phyloP scores from a whole-genome alignment of 2,888 invertebrate genomes.

The Chaetoderma sp. region DNA sequence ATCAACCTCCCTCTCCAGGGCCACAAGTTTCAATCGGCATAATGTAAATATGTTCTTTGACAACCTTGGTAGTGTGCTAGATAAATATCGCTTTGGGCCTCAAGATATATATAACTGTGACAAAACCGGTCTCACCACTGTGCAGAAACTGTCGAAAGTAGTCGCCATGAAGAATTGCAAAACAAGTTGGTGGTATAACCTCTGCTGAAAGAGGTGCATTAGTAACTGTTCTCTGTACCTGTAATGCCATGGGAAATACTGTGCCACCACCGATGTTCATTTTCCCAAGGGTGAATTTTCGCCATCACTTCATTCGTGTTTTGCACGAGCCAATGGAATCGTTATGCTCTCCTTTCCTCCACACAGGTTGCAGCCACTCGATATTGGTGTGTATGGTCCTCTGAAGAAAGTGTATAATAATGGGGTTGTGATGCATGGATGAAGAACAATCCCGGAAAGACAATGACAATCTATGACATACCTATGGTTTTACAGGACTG shows the following conservation, averaged over 20 bases:
- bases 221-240: conserved; percentile 2
- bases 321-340: too few relatives aligned
- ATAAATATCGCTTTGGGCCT: conserved; percentile 18
- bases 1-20: not conserved
- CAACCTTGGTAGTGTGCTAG: conserved; percentile 20
- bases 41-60: not conserved
- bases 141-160: conserved; percentile 28
- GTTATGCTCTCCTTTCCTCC: too few relatives aligned
- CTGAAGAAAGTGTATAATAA: too few relatives aligned
- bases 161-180: conserved; percentile 17
- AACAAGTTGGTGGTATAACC: conserved; percentile 32
- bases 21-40: not conserved
- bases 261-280: conserved; percentile 32
- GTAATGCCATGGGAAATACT: conserved; percentile 17
- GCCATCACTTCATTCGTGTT: not conserved
- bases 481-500: too few relatives aligned
- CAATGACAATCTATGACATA: too few relatives aligned
- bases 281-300: conserved; percentile 23
- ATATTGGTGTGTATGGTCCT: too few relatives aligned
- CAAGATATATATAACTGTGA: conserved; percentile 32
- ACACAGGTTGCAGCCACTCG: too few relatives aligned
- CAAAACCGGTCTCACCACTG: conserved; percentile 36
- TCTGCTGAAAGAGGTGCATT: conserved; percentile 25
- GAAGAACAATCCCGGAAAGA: too few relatives aligned
- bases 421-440: too few relatives aligned